These are phyloP conservation scores for Hypanus sabinus DNA, from an alignment of 2,113 vertebrate species.

Conservation along the genomic window DNA sequence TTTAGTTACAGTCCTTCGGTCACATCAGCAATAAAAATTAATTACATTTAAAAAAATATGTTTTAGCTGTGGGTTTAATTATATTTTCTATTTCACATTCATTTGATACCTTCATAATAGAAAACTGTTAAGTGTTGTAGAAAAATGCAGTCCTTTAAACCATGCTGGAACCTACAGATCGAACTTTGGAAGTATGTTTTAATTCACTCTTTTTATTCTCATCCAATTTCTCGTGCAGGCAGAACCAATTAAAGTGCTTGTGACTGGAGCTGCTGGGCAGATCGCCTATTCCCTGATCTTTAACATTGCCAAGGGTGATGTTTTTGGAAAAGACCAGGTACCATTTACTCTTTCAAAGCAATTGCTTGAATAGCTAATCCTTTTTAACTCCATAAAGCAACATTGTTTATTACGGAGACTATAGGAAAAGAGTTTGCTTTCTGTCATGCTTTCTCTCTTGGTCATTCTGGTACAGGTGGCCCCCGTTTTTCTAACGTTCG, in stretches of 20 bases:
- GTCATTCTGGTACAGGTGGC: too few relatives aligned
- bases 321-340: slow-evolving; percentile 96
- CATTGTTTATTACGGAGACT: too few relatives aligned
- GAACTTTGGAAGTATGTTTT: too few relatives aligned
- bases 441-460: too few relatives aligned
- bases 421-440: too few relatives aligned
- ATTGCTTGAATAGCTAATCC: not conserved
- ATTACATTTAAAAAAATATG: not conserved
- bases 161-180: too few relatives aligned
- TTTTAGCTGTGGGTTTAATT: not conserved
- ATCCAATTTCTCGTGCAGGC: slow-evolving; percentile 57
- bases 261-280: slow-evolving; percentile 91
- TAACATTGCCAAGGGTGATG: slow-evolving; percentile 90
- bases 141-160: not conserved
- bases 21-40: not conserved
- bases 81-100: not conserved
- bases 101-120: not conserved
- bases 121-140: not conserved
- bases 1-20: not conserved
- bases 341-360: not conserved
- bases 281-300: slow-evolving; percentile 92
- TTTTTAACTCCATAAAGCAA: too few relatives aligned
- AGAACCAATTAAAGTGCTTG: slow-evolving; percentile 80
- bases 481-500: too few relatives aligned
- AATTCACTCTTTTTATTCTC: not conserved